phyloP scores from a whole-genome alignment of 2,113 vertebrate genomes.

The Lepidothrix coronata region DNA sequence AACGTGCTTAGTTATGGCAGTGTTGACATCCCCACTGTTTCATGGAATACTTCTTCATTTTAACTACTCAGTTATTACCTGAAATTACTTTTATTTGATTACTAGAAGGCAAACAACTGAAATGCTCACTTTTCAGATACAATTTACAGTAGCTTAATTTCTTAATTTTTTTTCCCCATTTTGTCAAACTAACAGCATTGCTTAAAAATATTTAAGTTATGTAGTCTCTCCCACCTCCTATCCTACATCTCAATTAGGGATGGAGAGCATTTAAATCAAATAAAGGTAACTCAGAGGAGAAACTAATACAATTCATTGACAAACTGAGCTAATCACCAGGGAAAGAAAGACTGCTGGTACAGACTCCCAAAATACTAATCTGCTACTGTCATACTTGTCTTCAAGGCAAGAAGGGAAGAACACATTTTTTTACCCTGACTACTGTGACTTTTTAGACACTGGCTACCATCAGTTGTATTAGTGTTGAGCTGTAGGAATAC shows the following conservation, averaged over 20 bases:
- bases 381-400: background rate
- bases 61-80: background rate
- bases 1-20: background rate
- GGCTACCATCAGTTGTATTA: background rate
- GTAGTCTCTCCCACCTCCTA: background rate
- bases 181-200: background rate
- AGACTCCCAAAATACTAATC: background rate
- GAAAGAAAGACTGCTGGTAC: background rate
- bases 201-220: background rate
- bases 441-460: background rate
- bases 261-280: background rate
- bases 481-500: background rate
- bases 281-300: slow-evolving; percentile 4
- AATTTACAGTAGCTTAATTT: background rate
- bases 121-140: background rate
- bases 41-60: background rate
- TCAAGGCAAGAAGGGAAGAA: background rate
- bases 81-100: background rate
- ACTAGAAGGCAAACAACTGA: background rate
- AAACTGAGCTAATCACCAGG: background rate
- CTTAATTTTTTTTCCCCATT: background rate
- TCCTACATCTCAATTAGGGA: background rate
- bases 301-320: slow-evolving; percentile 13
- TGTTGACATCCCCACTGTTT: background rate
- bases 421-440: background rate